phyloP scores from a whole-genome alignment of 2,113 vertebrate species.

The Crotalus helleri region DNA sequence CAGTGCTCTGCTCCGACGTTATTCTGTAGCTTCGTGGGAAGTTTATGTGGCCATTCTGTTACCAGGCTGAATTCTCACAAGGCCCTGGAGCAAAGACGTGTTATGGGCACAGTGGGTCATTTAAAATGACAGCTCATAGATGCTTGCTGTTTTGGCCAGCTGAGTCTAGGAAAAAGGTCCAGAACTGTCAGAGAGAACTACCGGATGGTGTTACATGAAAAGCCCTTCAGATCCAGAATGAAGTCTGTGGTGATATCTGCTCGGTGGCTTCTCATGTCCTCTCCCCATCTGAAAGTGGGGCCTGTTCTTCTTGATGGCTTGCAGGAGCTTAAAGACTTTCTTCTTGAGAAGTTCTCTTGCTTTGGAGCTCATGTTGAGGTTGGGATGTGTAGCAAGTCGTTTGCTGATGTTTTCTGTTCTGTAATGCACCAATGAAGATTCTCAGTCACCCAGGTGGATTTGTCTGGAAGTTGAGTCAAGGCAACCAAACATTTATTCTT shows the following conservation, averaged over 20 bases:
- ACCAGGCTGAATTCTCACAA: background rate
- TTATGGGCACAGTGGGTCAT: background rate
- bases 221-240: background rate
- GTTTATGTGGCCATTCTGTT: background rate
- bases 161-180: background rate
- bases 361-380: background rate
- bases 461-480: background rate
- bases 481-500: background rate
- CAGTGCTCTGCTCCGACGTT: too few relatives aligned
- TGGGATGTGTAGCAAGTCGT: background rate
- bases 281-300: background rate
- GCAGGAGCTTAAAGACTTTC: background rate
- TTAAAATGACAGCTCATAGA: background rate
- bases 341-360: background rate
- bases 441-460: background rate
- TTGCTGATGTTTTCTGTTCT: background rate
- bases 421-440: background rate
- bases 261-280: background rate
- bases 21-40: background rate
- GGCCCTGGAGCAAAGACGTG: background rate
- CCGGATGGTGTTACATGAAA: background rate
- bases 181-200: background rate
- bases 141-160: background rate
- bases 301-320: background rate
- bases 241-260: background rate